Percentiles rank a stretch among this genome's conserved stretches.
These are phyloP conservation scores for Corydoras maculifer DNA, from an alignment of 2,113 vertebrate genomes.

Conservation along the genomic window DNA sequence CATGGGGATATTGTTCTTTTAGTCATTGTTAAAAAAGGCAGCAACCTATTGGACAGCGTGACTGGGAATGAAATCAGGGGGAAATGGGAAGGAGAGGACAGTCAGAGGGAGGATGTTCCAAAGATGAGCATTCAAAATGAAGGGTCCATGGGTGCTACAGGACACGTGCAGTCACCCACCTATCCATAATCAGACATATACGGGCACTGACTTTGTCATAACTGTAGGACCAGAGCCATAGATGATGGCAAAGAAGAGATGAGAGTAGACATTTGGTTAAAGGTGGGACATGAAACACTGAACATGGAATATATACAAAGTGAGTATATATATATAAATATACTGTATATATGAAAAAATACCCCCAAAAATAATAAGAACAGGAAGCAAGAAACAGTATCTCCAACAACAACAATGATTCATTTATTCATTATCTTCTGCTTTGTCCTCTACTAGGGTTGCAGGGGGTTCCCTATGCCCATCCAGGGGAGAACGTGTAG, in stretches of 20 bases:
- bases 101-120: not conserved
- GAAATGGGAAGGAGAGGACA: not conserved
- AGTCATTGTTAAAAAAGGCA: not conserved
- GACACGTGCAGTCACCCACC: conserved; percentile 86
- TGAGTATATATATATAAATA: too few relatives aligned
- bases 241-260: conserved; percentile 56
- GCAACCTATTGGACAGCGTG: not conserved
- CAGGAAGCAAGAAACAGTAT: too few relatives aligned
- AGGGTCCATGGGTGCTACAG: conserved; percentile 57
- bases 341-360: too few relatives aligned
- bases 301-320: too few relatives aligned
- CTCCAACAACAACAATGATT: too few relatives aligned
- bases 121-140: conserved; percentile 10
- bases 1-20: not conserved
- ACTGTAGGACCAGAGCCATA: conserved; percentile 71
- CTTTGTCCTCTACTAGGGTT: too few relatives aligned
- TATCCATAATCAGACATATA: conserved; percentile 98
- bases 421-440: too few relatives aligned
- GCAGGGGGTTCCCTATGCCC: too few relatives aligned
- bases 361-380: too few relatives aligned
- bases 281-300: conserved; percentile 3
- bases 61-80: not conserved
- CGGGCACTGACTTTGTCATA: conserved; percentile 97
- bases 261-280: conserved; percentile 33
- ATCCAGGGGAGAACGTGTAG: too few relatives aligned